Percentiles rank a stretch among this genome's conserved stretches.
Evolutionary conservation across 2,888 invertebrate genomes (phyloP).

Genomic region (Tiliacea aurago): DNA sequence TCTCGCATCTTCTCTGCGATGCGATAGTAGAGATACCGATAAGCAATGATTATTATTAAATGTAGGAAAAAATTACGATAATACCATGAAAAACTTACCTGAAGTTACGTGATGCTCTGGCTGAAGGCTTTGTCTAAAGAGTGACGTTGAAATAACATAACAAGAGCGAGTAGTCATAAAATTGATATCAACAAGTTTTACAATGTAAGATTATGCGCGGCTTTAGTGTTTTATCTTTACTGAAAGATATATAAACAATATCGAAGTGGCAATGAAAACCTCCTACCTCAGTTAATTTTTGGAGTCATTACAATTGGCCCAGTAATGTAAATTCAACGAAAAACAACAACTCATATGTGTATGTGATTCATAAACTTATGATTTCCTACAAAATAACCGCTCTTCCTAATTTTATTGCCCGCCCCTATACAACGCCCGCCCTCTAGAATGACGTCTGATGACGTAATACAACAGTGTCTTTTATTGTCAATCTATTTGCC

Average conservation of each 20-base stretch:
- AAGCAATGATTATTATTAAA: neutral
- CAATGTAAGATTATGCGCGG: slow-evolving; percentile 12
- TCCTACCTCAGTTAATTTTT: neutral
- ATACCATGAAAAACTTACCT: neutral
- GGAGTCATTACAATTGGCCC: neutral
- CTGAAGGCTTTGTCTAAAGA: neutral
- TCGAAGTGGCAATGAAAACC: neutral
- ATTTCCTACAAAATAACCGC: neutral
- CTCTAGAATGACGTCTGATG: slow-evolving; percentile 41
- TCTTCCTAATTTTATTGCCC: slow-evolving; percentile 25
- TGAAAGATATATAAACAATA: slow-evolving; percentile 5
- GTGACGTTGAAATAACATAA: neutral
- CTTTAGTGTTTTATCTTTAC: slow-evolving; percentile 3
- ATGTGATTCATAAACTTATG: neutral
- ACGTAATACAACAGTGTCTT: slow-evolving; percentile 63
- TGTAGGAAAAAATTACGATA: neutral
- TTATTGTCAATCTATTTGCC: slow-evolving; percentile 69
- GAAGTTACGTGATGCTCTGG: neutral
- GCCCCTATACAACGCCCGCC: slow-evolving; percentile 34
- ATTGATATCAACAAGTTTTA: neutral
- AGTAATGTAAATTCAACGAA: neutral
- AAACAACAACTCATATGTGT: too few relatives aligned
- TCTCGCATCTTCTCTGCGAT: neutral
- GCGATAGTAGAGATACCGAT: neutral
- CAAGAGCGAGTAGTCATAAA: slow-evolving; percentile 2